phyloP scores from a whole-genome alignment of 2,888 invertebrate genomes.

The Ferrisia virgata region DNA sequence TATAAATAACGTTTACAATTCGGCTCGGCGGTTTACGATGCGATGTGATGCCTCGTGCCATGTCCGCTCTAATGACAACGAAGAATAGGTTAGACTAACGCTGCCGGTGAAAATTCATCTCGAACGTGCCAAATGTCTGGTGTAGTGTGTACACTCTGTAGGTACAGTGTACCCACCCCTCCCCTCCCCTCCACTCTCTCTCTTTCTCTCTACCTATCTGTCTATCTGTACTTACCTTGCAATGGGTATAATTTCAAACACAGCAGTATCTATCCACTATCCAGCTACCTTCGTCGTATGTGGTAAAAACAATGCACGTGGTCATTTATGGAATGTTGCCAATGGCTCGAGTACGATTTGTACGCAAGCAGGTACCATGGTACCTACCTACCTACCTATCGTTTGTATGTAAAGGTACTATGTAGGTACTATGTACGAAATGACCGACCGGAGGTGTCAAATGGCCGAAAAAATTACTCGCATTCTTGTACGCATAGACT shows the following conservation, averaged over 20 bases:
- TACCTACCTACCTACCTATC: no score
- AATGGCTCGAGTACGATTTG: not conserved
- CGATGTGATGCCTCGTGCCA: not conserved
- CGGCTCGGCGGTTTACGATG: not conserved
- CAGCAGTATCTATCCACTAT: no score
- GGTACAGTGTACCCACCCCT: no score
- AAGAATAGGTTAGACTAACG: slow-evolving; percentile 22
- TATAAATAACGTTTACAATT: not conserved
- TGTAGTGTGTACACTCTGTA: no score
- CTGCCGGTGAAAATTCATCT: slow-evolving; percentile 8
- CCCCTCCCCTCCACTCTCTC: no score
- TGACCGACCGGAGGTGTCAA: not conserved
- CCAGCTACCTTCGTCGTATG: not conserved
- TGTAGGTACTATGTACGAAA: no score
- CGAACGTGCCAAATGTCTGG: slow-evolving; percentile 2
- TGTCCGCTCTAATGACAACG: slow-evolving; percentile 9
- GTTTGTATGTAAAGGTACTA: no score
- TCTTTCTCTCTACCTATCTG: no score
- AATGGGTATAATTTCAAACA: not conserved
- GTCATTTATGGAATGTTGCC: slow-evolving; percentile 21
- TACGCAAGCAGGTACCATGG: not conserved
- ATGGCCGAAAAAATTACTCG: not conserved
- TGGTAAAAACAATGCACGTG: slow-evolving; percentile 7
- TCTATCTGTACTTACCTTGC: no score
- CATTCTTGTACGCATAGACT: no score